Conservation (phyloP, 2,888 invertebrate genomes). For the Ellobium chinense region DNA sequence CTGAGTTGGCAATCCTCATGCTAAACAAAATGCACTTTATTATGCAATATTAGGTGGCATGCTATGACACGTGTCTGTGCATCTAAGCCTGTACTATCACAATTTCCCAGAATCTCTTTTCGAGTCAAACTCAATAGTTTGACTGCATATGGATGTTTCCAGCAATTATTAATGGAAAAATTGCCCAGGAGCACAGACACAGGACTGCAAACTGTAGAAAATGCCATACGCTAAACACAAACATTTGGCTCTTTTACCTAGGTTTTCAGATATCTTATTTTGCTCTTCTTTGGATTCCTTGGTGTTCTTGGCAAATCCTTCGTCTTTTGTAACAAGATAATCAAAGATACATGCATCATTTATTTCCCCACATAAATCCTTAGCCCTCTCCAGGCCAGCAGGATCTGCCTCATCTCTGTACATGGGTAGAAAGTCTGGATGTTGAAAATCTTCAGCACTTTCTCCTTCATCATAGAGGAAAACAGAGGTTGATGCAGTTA, state of each 20-base stretch:
- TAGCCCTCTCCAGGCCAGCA: constrained; percentile 21
- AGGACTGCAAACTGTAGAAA: too few relatives aligned
- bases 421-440: constrained; percentile 47
- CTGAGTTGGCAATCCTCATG: too few relatives aligned
- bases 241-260: background rate
- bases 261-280: background rate
- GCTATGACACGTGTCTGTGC: too few relatives aligned
- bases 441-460: constrained; percentile 36
- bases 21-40: too few relatives aligned
- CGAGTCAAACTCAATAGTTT: too few relatives aligned
- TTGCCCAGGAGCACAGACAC: too few relatives aligned
- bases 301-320: constrained; percentile 46
- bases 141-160: too few relatives aligned
- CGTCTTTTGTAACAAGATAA: constrained; percentile 48
- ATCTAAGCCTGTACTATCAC: too few relatives aligned
- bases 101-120: too few relatives aligned
- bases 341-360: constrained; percentile 57
- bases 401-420: constrained; percentile 49
- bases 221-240: background rate
- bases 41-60: too few relatives aligned
- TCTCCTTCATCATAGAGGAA: constrained; percentile 47
- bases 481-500: constrained; percentile 39
- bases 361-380: constrained; percentile 47
- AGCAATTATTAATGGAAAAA: too few relatives aligned
- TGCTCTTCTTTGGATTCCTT: background rate